A percentile compares a stretch with the other conserved stretches of the same genome.
Evolutionary conservation across 2,797 vertebrate genomes (phyloP).

Genomic region (Hephaestus fuliginosus): DNA sequence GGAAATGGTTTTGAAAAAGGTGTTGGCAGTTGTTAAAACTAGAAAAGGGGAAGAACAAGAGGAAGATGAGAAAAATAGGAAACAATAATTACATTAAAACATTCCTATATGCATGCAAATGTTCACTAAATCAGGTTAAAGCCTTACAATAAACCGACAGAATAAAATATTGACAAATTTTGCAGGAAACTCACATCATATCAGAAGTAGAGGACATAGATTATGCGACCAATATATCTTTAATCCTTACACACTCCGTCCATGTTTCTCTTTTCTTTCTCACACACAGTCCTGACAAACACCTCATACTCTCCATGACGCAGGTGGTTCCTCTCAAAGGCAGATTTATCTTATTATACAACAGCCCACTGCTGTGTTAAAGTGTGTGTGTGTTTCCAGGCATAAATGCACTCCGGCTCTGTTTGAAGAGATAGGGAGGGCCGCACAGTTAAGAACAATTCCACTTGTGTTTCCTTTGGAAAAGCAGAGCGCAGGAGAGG

Average conservation of each 20-base stretch:
- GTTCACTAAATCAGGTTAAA: background rate
- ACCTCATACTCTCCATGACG: slow-evolving; percentile 77
- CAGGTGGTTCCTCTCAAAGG: slow-evolving; percentile 71
- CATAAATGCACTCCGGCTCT: slow-evolving; percentile 61
- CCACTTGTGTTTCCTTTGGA: slow-evolving; percentile 62
- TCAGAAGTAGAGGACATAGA: background rate
- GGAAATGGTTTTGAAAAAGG: background rate
- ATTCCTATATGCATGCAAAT: background rate
- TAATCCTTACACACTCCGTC: background rate
- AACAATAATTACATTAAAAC: background rate
- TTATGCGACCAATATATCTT: background rate
- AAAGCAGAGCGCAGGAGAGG: slow-evolving; percentile 18
- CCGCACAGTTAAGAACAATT: slow-evolving; percentile 55
- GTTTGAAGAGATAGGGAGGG: slow-evolving; percentile 70
- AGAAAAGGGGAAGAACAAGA: background rate
- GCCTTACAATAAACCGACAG: background rate
- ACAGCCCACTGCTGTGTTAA: slow-evolving; percentile 32
- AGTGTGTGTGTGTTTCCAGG: slow-evolving; percentile 48
- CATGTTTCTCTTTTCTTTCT: background rate
- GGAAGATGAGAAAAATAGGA: too few relatives aligned
- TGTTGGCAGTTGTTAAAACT: background rate
- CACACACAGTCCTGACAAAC: slow-evolving; percentile 37
- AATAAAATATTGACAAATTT: background rate
- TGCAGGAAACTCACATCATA: background rate
- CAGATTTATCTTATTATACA: slow-evolving; percentile 76